Evolutionary conservation across 2,888 invertebrate species (phyloP).

Genomic region (Camptogramma bilineatum): DNA sequence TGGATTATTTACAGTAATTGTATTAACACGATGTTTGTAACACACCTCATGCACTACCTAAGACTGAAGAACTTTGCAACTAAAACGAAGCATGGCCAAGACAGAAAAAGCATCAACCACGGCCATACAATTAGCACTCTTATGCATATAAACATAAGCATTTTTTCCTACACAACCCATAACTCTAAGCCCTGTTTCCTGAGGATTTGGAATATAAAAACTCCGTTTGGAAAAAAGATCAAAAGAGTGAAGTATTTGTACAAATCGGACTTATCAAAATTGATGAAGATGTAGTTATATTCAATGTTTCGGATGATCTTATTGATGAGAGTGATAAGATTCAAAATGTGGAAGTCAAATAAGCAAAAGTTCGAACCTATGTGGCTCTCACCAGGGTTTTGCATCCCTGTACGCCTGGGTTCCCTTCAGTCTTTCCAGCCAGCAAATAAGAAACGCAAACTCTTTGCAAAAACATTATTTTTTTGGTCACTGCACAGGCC

Average conservation of each 20-base stretch:
- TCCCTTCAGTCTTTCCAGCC: slow-evolving; percentile 84
- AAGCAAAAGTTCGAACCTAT: slow-evolving; percentile 85
- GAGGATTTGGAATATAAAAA: slow-evolving; percentile 71
- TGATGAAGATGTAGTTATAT: slow-evolving; percentile 39
- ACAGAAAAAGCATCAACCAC: slow-evolving; percentile 76
- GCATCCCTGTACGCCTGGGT: slow-evolving; percentile 85
- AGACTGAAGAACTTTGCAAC: slow-evolving; percentile 64
- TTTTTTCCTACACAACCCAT: slow-evolving; percentile 55
- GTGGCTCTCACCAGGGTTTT: slow-evolving; percentile 86
- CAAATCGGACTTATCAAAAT: slow-evolving; percentile 44
- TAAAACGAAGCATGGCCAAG: slow-evolving; percentile 79
- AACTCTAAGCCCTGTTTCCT: slow-evolving; percentile 78
- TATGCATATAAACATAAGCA: slow-evolving; percentile 57
- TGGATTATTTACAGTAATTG: slow-evolving; percentile 17
- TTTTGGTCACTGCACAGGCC: slow-evolving; percentile 63
- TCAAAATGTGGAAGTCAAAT: slow-evolving; percentile 69
- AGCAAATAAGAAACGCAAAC: slow-evolving; percentile 84
- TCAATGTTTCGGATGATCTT: slow-evolving; percentile 51
- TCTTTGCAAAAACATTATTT: slow-evolving; percentile 83
- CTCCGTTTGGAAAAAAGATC: slow-evolving; percentile 45
- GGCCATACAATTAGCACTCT: slow-evolving; percentile 73
- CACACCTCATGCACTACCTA: slow-evolving; percentile 69
- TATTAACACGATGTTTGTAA: slow-evolving; percentile 27
- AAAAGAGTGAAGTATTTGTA: slow-evolving; percentile 43
- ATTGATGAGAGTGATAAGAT: slow-evolving; percentile 56